A percentile compares a stretch with the other conserved stretches of the same genome.
These are phyloP conservation scores for Loriculus beryllinus DNA, from an alignment of 2,797 vertebrate species.

Conservation along the genomic window DNA sequence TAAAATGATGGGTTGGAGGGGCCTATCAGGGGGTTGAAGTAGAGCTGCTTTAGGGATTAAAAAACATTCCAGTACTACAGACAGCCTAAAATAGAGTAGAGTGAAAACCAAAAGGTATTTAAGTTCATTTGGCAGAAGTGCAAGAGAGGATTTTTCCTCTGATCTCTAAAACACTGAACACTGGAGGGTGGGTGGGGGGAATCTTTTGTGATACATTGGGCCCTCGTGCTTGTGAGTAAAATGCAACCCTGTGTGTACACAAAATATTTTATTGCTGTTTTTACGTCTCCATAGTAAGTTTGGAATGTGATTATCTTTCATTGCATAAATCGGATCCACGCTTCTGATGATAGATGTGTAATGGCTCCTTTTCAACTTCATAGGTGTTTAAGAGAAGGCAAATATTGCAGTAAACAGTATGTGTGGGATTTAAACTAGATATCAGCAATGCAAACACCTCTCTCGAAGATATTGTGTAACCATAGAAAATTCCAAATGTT, in stretches of 20 bases:
- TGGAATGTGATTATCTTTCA: conserved; percentile 45
- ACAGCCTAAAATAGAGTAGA: background rate
- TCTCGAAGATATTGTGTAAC: conserved; percentile 23
- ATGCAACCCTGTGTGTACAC: background rate
- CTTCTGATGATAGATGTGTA: conserved; percentile 11
- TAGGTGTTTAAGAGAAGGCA: conserved; percentile 41
- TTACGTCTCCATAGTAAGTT: background rate
- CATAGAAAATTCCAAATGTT: background rate
- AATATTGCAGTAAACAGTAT: conserved; percentile 29
- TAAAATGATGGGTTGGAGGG: background rate
- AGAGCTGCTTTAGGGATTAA: background rate
- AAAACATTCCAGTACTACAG: background rate
- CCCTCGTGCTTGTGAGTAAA: background rate
- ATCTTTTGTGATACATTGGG: background rate
- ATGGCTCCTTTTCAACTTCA: conserved; percentile 22
- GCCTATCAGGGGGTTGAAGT: background rate
- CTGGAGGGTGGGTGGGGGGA: background rate
- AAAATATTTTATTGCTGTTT: conserved; percentile 14
- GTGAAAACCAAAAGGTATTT: conserved; percentile 18
- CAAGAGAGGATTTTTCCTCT: conserved; percentile 2
- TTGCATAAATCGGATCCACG: conserved; percentile 18
- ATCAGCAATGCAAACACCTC: conserved; percentile 4
- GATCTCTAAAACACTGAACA: background rate
- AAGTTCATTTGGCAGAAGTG: conserved; percentile 25
- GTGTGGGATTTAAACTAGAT: conserved; percentile 18